Evolutionary conservation across 2,113 vertebrate species (phyloP).

Genomic region (Craseonycteris thonglongyai): DNA sequence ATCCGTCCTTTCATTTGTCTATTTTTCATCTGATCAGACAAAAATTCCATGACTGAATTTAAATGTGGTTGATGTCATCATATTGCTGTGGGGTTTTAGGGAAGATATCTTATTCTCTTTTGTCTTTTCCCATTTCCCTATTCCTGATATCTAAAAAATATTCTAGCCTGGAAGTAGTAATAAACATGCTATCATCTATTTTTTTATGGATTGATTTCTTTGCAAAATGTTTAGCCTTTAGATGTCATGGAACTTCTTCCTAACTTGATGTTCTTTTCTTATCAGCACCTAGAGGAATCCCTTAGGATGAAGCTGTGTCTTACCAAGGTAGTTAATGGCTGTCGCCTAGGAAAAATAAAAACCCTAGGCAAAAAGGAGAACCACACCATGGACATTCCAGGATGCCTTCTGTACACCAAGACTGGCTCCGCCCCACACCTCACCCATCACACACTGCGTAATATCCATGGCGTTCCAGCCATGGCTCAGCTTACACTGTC

Average conservation of each 20-base stretch:
- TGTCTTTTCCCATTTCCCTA: neutral
- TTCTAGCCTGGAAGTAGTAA: neutral
- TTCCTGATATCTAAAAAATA: neutral
- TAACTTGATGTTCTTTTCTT: slow-evolving; percentile 27
- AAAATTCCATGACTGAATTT: neutral
- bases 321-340: slow-evolving; percentile 79
- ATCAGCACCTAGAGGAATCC: neutral
- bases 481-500: slow-evolving; percentile 88
- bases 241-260: neutral
- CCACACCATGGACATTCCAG: slow-evolving; percentile 84
- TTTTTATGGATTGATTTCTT: neutral
- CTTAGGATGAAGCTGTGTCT: slow-evolving; percentile 85
- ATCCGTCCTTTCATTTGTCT: neutral
- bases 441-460: slow-evolving; percentile 86
- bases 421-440: slow-evolving; percentile 90
- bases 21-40: neutral
- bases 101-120: neutral
- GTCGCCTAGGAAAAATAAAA: slow-evolving; percentile 85
- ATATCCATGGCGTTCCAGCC: slow-evolving; percentile 81
- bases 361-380: slow-evolving; percentile 80
- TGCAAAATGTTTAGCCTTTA: neutral
- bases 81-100: neutral
- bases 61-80: neutral
- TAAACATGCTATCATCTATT: neutral
- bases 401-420: slow-evolving; percentile 91